Evolutionary conservation across 2,797 vertebrate genomes (phyloP).

Genomic region (Trachurus trachurus): DNA sequence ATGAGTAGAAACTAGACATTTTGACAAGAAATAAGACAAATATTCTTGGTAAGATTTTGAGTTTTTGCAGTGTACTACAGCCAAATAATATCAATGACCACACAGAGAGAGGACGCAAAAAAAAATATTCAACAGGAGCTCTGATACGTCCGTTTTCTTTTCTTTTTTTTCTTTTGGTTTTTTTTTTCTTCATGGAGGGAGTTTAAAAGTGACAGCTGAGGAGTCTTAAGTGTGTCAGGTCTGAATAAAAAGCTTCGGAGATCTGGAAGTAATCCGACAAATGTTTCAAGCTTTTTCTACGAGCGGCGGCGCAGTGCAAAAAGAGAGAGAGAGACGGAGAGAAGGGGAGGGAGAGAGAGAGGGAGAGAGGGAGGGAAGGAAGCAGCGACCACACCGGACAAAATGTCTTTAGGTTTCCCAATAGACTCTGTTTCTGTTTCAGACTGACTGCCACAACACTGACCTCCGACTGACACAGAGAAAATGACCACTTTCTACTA

Average conservation of each 20-base stretch:
- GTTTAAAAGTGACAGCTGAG: constrained; percentile 47
- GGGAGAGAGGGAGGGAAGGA: constrained; percentile 35
- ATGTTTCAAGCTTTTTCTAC: constrained; percentile 43
- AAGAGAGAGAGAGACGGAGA: constrained; percentile 48
- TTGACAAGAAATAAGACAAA: too few species aligned
- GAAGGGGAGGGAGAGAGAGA: constrained; percentile 38
- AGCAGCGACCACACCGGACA: constrained; percentile 51
- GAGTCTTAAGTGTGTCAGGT: constrained; percentile 42
- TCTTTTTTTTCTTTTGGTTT: too few species aligned
- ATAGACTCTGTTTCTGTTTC: constrained; percentile 66
- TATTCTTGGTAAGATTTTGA: too few species aligned
- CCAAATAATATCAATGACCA: constrained; percentile 48
- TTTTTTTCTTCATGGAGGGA: not conserved
- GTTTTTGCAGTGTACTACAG: too few species aligned
- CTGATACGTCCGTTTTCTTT: constrained; percentile 6
- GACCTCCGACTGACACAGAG: constrained; percentile 78
- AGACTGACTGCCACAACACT: constrained; percentile 73
- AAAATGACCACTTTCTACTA: constrained; percentile 81
- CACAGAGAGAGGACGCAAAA: constrained; percentile 31
- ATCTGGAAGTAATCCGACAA: constrained; percentile 54
- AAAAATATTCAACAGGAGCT: constrained; percentile 19
- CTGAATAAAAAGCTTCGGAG: constrained; percentile 45
- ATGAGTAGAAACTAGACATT: too few species aligned
- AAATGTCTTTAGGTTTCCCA: constrained; percentile 74
- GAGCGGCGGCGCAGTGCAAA: constrained; percentile 42